Evolutionary conservation across 2,888 invertebrate species (phyloP).

Genomic region (Acleris laterana): DNA sequence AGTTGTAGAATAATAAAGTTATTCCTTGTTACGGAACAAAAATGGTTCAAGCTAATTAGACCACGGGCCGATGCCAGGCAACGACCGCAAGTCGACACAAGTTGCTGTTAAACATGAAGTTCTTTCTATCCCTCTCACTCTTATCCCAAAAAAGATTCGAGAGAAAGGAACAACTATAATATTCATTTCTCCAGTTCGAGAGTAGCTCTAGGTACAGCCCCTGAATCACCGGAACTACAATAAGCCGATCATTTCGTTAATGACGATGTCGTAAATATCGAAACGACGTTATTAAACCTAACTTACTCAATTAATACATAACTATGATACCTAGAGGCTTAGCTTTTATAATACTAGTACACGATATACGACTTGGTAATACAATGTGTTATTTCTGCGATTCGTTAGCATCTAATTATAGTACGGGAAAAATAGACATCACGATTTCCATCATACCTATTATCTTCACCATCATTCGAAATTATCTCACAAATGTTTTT

Average conservation of each 20-base stretch:
- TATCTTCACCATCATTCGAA: too few relatives aligned
- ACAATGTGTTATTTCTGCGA: too few relatives aligned
- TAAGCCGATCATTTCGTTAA: conserved; percentile 64
- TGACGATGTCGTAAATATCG: conserved; percentile 64
- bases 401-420: too few relatives aligned
- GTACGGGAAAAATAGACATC: too few relatives aligned
- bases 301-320: conserved; percentile 67
- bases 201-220: background rate
- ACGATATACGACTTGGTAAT: background rate
- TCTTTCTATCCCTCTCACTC: too few relatives aligned
- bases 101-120: too few relatives aligned
- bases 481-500: too few relatives aligned
- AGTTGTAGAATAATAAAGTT: conserved; percentile 2
- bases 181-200: too few relatives aligned
- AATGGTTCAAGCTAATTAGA: conserved; percentile 21
- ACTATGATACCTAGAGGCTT: conserved; percentile 29
- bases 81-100: conserved; percentile 37
- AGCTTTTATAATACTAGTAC: background rate
- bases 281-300: conserved; percentile 62
- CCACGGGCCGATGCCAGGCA: conserved; percentile 11
- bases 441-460: too few relatives aligned
- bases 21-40: conserved; percentile 14
- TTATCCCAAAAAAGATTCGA: too few relatives aligned
- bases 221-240: conserved; percentile 50
- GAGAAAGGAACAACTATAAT: too few relatives aligned